Evolutionary conservation across 1,140 invertebrate species (phyloP), one percentile per base, ranked within the genome.

Genomic region (Acromyrmex echinatior): DNA sequence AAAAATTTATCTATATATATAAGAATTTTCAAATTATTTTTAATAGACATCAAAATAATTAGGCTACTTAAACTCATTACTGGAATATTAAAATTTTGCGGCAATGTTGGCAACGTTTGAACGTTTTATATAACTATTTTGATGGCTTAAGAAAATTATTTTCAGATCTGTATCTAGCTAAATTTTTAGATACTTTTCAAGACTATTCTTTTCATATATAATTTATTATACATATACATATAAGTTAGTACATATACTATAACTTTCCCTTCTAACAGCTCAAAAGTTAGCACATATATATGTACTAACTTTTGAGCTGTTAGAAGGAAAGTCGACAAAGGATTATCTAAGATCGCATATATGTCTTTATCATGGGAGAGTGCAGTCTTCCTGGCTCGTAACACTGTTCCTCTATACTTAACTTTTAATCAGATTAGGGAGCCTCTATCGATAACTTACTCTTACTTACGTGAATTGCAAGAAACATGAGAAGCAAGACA

Each of bases 381-480:
- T 12, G 39, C 56, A 62, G 25, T 51, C 71, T 79, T 82, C 56
- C 12, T 58, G 6, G 14, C 21, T 82, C 39, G 25, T 62, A 82
- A 70, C 65, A 25, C 21, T 31, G 16, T 71, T 60, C 53, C 7
- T 49, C 66, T 60, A 31, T 74, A 60, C 56, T 84, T 84, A 84
- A 84, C 56, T 76, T 84, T 84, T 84, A 74, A 84, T 76, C 70
- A 51, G 39, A 74, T 76, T 76, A 76, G 58, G 66, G n/a, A 84
- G 28, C 21, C 28, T 62, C 16, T 51, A 31, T 84, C 58, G n/a
- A 84, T 74, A 84, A 84, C 18, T 84, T 76, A 73, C 56, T 73
- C 39, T 73, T 25, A 9, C 39, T 73, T 25, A 9, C 39, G 56
- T 9, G 58, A 84, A 49, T 82, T 74, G n/a, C 39, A 28, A 51